phyloP scores from a whole-genome alignment of 2,113 vertebrate species.

The Agapornis roseicollis region DNA sequence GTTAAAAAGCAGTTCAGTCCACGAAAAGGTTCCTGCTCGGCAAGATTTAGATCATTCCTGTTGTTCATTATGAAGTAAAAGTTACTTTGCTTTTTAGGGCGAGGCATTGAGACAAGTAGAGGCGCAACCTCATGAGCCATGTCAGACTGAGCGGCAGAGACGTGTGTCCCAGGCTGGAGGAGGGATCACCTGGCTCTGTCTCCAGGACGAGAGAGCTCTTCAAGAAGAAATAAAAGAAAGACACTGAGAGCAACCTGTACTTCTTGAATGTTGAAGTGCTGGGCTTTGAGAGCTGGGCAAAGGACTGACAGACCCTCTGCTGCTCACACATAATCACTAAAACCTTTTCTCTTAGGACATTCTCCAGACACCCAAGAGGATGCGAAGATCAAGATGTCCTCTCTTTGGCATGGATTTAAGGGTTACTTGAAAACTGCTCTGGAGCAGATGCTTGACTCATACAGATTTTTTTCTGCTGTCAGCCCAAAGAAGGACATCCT shows the following conservation, averaged over 20 bases:
- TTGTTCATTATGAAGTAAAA: constrained; percentile 4
- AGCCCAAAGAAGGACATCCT: neutral
- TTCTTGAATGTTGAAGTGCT: neutral
- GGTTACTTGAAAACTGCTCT: neutral
- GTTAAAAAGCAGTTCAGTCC: neutral
- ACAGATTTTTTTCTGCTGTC: neutral
- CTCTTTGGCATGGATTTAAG: neutral
- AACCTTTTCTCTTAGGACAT: neutral
- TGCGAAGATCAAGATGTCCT: neutral
- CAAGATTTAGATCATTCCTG: neutral
- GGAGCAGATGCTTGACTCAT: neutral
- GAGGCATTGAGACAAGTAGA: neutral
- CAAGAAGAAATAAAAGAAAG: neutral
- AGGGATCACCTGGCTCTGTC: neutral
- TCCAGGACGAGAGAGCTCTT: neutral
- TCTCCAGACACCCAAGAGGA: neutral
- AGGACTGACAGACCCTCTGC: neutral
- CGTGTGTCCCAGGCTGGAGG: neutral
- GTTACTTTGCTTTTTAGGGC: neutral
- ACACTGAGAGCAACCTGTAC: neutral
- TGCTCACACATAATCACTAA: neutral
- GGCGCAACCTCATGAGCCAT: neutral
- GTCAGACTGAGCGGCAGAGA: neutral
- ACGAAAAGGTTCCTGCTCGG: neutral
- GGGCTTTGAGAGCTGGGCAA: neutral